Conservation (phyloP, 2,888 invertebrate species). For the Tenthredo distinguenda region DNA sequence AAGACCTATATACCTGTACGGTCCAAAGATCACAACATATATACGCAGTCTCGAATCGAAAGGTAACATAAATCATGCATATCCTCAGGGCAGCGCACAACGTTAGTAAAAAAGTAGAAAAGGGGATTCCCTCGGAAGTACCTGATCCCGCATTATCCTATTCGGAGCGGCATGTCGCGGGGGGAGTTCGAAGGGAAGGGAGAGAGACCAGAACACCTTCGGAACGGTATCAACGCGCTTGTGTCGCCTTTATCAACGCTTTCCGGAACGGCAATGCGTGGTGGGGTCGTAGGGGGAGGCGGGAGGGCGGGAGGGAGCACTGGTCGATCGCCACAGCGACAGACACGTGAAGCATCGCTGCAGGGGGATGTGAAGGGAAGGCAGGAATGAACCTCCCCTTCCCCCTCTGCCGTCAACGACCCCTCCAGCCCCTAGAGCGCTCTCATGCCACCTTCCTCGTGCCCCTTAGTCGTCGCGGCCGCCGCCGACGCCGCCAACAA, state of each 20-base stretch:
- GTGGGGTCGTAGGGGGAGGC: conserved; percentile 31
- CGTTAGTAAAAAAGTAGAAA: background rate
- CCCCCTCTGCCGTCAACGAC: background rate
- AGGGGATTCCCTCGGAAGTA: conserved; percentile 1
- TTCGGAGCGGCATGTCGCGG: background rate
- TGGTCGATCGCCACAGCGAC: conserved; percentile 53
- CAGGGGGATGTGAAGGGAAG: conserved; percentile 61
- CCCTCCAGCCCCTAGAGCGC: background rate
- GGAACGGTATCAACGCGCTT: conserved; percentile 48
- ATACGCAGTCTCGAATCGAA: background rate
- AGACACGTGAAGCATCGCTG: conserved; percentile 41
- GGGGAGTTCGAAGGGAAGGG: background rate
- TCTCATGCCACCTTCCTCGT: conserved; percentile 1
- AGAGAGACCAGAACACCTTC: conserved; percentile 26
- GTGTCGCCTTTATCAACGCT: conserved; percentile 44
- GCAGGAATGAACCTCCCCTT: conserved; percentile 37
- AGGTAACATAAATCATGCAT: background rate
- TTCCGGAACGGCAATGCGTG: conserved; percentile 25
- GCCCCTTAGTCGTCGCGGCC: background rate
- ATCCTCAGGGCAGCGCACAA: background rate
- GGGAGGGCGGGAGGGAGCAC: conserved; percentile 42
- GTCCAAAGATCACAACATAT: background rate
- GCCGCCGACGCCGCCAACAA: background rate
- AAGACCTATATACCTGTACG: background rate
- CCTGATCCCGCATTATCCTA: background rate